Evolutionary conservation across 2,797 vertebrate species (phyloP).

Genomic region (Bucorvus abyssinicus): DNA sequence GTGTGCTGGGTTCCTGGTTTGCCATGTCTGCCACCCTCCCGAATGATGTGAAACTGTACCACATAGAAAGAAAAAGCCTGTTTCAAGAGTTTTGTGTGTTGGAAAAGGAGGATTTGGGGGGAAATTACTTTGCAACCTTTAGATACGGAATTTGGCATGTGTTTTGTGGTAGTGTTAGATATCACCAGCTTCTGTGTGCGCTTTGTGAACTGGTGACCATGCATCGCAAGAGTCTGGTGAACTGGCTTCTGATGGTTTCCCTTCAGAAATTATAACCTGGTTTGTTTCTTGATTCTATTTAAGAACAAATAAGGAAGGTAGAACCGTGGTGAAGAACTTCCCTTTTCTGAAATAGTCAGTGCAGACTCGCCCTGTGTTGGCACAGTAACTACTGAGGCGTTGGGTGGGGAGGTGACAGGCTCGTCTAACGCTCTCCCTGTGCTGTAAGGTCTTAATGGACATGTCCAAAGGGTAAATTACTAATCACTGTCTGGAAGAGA

Average conservation of each 20-base stretch:
- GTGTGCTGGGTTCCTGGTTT: neutral
- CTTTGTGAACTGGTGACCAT: accelerated
- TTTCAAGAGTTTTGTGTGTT: neutral
- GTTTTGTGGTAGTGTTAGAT: accelerated
- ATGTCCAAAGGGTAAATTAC: neutral
- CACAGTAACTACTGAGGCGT: accelerated
- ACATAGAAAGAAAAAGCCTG: accelerated
- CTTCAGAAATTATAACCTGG: accelerated
- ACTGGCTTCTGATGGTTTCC: neutral
- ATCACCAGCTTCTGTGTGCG: accelerated
- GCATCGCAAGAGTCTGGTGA: accelerated
- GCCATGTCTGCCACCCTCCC: accelerated
- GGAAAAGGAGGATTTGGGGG: neutral
- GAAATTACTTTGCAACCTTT: accelerated
- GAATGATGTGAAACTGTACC: accelerated
- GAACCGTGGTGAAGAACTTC: neutral
- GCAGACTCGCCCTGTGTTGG: neutral
- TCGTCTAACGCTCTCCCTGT: accelerated
- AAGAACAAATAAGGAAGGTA: neutral
- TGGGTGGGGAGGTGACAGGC: accelerated
- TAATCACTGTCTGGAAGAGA: accelerated
- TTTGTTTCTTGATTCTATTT: neutral
- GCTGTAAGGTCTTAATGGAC: accelerated
- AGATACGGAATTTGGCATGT: accelerated
- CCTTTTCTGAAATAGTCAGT: neutral